A percentile compares a stretch with the other conserved stretches of the same genome.
phyloP scores from a whole-genome alignment of 2,797 vertebrate species.

The Lates japonicus region DNA sequence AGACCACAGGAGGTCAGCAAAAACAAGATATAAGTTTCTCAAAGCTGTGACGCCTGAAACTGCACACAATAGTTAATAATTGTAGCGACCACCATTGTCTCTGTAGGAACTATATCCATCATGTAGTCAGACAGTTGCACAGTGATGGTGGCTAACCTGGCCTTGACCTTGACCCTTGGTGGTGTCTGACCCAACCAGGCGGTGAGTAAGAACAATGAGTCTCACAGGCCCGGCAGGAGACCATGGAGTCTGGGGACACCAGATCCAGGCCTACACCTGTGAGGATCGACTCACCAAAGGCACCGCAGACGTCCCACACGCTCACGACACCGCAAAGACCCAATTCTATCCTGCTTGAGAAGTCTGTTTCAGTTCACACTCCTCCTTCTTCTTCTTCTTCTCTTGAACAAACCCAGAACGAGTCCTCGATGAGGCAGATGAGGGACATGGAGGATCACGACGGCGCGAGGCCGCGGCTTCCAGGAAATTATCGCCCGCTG shows the following conservation, averaged over 20 bases:
- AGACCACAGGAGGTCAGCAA: no score
- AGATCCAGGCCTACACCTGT: conserved; percentile 97
- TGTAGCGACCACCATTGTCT: no score
- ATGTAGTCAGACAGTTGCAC: no score
- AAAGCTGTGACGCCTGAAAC: no score
- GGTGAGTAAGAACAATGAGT: conserved; percentile 93
- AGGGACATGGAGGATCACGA: conserved; percentile 95
- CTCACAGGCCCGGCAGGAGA: conserved; percentile 92
- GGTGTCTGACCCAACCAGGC: conserved; percentile 96
- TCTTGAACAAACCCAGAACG: conserved; percentile 82
- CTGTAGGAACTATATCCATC: no score
- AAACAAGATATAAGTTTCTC: no score
- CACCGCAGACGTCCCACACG: conserved; percentile 83
- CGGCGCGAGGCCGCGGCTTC: conserved; percentile 87
- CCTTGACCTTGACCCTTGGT: conserved; percentile 62
- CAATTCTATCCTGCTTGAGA: neutral
- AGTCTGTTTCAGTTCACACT: neutral
- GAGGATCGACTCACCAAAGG: conserved; percentile 97
- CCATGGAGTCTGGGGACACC: conserved; percentile 96
- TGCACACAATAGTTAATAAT: no score
- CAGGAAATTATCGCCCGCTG: conserved; percentile 91
- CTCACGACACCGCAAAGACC: neutral
- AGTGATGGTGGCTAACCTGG: conserved; percentile 1
- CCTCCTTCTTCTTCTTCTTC: conserved; percentile 4
- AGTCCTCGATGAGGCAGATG: conserved; percentile 94